phyloP scores from a whole-genome alignment of 2,888 invertebrate species.

The Leptinotarsa peninsularis region DNA sequence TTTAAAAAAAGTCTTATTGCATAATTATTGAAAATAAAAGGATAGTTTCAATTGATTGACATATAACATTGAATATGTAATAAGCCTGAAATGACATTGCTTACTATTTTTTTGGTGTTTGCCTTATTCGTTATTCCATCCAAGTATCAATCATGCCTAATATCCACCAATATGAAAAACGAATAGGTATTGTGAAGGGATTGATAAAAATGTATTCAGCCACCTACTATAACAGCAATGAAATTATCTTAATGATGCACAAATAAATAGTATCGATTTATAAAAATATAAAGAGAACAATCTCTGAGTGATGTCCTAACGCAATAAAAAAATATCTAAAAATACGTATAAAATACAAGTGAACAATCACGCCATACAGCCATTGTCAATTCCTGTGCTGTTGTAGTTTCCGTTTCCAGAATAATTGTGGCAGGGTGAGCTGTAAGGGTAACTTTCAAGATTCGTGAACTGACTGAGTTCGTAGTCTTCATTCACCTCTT shows the following conservation, averaged over 20 bases:
- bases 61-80: too few relatives aligned
- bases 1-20: too few relatives aligned
- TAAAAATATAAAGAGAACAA: conserved; percentile 22
- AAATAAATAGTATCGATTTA: conserved; percentile 14
- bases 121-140: too few relatives aligned
- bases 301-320: conserved; percentile 11
- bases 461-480: conserved; percentile 70
- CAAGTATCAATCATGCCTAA: too few relatives aligned
- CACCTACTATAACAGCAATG: conserved; percentile 15
- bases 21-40: too few relatives aligned
- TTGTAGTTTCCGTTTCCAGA: conserved; percentile 70
- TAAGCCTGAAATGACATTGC: too few relatives aligned
- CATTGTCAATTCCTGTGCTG: conserved; percentile 71
- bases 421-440: conserved; percentile 71
- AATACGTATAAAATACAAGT: neutral
- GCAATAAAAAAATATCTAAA: conserved; percentile 20
- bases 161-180: neutral
- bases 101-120: too few relatives aligned
- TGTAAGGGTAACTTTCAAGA: conserved; percentile 65
- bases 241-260: conserved; percentile 16
- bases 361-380: conserved; percentile 71
- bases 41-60: too few relatives aligned
- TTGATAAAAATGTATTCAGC: conserved; percentile 9
- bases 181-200: neutral
- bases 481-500: conserved; percentile 67